Conservation (phyloP, 2,888 invertebrate species). For the Mesochorus sp. region DNA sequence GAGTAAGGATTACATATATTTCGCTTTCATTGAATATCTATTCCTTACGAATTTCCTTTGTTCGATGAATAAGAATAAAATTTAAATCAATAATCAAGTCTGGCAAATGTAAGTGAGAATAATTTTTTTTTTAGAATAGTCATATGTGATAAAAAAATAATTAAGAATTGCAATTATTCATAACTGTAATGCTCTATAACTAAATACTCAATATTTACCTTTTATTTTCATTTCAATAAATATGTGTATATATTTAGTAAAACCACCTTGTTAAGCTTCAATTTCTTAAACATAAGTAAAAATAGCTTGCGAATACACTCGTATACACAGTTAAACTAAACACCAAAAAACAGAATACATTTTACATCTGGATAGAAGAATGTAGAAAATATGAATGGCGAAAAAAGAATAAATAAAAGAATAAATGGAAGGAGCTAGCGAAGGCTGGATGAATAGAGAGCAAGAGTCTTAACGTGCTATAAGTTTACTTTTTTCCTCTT, state of each 20-base stretch:
- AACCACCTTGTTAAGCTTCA: too few species aligned
- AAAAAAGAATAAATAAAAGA: constrained; percentile 29
- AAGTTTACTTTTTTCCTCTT: constrained; percentile 10
- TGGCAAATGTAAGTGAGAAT: too few species aligned
- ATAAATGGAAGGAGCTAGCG: constrained; percentile 38
- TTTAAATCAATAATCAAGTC: not conserved
- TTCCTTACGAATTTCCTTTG: not conserved
- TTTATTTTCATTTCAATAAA: too few species aligned
- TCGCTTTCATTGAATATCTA: constrained; percentile 25
- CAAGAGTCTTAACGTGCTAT: constrained; percentile 6
- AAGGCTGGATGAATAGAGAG: constrained; percentile 49
- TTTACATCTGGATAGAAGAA: constrained; percentile 14
- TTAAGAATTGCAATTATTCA: too few species aligned
- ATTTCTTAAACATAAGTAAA: too few species aligned
- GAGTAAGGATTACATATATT: constrained; percentile 53
- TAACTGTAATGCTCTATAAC: too few species aligned
- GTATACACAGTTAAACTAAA: constrained; percentile 9
- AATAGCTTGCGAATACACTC: not conserved
- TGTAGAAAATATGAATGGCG: constrained; percentile 29
- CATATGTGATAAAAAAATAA: not conserved
- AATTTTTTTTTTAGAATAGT: not conserved
- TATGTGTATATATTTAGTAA: too few species aligned
- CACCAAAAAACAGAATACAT: not conserved
- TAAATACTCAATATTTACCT: too few species aligned
- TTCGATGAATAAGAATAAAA: too few species aligned